phyloP scores from a whole-genome alignment of 2,888 invertebrate genomes.

The Carterocephalus palaemon region DNA sequence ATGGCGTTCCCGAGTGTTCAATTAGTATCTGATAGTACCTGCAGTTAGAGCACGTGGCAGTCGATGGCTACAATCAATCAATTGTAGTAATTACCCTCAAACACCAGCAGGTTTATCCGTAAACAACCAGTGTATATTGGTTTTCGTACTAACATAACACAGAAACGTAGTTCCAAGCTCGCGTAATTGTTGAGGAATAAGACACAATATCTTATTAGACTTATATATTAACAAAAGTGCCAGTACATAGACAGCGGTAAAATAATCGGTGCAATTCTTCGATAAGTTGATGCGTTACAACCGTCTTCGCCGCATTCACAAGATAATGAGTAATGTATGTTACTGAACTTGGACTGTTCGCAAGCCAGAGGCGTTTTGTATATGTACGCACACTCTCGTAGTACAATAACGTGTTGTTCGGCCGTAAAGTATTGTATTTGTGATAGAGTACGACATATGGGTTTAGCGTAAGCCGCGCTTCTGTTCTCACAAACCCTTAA shows the following conservation, averaged over 20 bases:
- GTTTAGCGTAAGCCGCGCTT: constrained; percentile 26
- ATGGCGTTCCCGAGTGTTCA: background rate
- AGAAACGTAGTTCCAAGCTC: too few species aligned
- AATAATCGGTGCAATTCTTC: background rate
- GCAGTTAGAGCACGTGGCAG: constrained; percentile 9
- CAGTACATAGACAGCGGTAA: constrained; percentile 5
- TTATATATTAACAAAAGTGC: constrained; percentile 5
- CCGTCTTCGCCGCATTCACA: constrained; percentile 62
- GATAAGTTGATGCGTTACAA: constrained; percentile 46
- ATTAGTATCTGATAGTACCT: constrained; percentile 1
- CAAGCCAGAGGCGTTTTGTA: constrained; percentile 49
- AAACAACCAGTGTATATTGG: constrained; percentile 4
- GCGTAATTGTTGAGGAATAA: too few species aligned
- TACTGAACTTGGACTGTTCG: constrained; percentile 50
- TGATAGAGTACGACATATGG: constrained; percentile 56
- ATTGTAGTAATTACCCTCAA: constrained; percentile 19
- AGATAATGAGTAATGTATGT: constrained; percentile 55
- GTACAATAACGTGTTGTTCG: constrained; percentile 46
- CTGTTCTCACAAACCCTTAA: constrained; percentile 46
- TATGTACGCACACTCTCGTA: constrained; percentile 62
- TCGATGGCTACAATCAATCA: constrained; percentile 13
- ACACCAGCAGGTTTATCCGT: constrained; percentile 3
- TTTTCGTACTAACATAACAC: too few species aligned
- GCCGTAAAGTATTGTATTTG: constrained; percentile 58
- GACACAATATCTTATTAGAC: too few species aligned